A percentile compares a stretch with the other conserved stretches of the same genome.
Conservation (phyloP, 2,888 invertebrate species). For the Gymnosoma rotundatum region DNA sequence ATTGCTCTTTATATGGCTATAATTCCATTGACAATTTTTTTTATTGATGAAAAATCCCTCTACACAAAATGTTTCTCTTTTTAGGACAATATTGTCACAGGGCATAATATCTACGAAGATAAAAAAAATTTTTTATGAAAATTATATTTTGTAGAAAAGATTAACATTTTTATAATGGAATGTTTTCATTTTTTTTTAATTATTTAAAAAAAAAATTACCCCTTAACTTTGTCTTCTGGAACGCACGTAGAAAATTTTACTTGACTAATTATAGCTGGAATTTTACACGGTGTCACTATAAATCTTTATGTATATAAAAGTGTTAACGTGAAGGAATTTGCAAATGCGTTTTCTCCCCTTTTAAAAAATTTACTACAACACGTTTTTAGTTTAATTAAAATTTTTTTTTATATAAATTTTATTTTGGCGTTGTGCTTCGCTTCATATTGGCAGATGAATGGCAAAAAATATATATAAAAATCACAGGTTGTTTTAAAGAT, state of each 20-base stretch:
- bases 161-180: too few species aligned
- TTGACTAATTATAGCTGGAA: conserved; percentile 51
- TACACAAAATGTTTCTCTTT: too few species aligned
- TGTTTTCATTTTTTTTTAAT: not conserved
- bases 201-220: not conserved
- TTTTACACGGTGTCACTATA: conserved; percentile 42
- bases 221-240: conserved; percentile 14
- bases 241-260: conserved; percentile 19
- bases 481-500: conserved; percentile 39
- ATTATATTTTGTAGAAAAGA: too few species aligned
- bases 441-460: conserved; percentile 35
- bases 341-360: conserved; percentile 3
- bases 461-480: conserved; percentile 20
- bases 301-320: conserved; percentile 22
- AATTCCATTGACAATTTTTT: too few species aligned
- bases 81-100: too few species aligned
- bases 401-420: conserved; percentile 15
- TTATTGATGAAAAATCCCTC: too few species aligned
- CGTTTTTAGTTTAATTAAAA: conserved; percentile 50
- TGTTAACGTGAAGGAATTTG: conserved; percentile 40
- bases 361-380: conserved; percentile 55
- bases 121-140: too few species aligned
- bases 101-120: too few species aligned
- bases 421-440: conserved; percentile 3
- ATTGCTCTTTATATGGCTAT: too few species aligned